A percentile compares a stretch with the other conserved stretches of the same genome.
Conservation (phyloP, 2,113 vertebrate genomes). For the Odocoileus virginianus region DNA sequence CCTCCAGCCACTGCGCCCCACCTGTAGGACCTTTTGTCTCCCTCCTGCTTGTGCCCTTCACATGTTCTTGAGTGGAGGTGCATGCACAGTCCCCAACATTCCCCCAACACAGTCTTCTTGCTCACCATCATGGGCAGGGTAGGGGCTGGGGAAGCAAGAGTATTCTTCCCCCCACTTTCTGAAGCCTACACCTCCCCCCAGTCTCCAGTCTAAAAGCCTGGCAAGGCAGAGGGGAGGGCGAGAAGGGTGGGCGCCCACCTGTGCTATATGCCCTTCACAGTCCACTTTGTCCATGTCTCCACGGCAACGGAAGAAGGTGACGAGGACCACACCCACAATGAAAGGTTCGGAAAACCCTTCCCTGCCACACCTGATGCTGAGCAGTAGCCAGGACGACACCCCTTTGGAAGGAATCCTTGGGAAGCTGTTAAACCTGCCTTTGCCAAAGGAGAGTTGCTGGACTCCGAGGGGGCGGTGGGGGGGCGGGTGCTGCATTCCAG, state of each 20-base stretch:
- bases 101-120: neutral
- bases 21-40: neutral
- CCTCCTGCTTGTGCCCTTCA: neutral
- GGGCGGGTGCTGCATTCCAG: neutral
- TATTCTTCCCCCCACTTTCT: neutral
- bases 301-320: conserved; percentile 89
- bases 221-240: neutral
- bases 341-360: conserved; percentile 83
- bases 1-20: neutral
- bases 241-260: neutral
- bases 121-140: neutral
- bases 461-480: neutral
- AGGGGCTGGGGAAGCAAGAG: neutral
- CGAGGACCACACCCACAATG: conserved; percentile 88
- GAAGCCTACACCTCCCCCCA: neutral
- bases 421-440: neutral
- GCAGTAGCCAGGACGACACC: neutral
- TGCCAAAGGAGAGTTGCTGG: neutral
- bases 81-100: neutral
- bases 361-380: neutral
- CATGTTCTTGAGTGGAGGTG: neutral
- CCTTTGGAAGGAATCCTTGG: neutral
- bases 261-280: conserved; percentile 78
- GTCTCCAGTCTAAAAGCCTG: neutral
- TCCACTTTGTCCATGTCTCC: conserved; percentile 90